Evolutionary conservation across 2,797 vertebrate genomes (phyloP).

Genomic region (Tokudaia muenninki): DNA sequence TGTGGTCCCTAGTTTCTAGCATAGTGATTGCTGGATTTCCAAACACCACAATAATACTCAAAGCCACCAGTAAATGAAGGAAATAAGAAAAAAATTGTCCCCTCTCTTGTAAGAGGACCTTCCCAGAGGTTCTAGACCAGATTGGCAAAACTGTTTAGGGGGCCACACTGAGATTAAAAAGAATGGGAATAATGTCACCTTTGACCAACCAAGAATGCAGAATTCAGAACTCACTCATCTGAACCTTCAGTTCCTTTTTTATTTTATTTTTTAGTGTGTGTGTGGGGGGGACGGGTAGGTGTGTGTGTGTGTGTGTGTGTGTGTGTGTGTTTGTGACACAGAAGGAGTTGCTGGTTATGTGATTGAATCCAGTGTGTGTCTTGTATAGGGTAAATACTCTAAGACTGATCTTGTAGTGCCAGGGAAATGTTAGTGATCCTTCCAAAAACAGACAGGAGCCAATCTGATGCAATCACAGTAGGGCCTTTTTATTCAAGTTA

Average conservation of each 20-base stretch:
- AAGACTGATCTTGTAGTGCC: not conserved
- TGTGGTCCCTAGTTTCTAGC: not conserved
- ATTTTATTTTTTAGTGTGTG: not conserved
- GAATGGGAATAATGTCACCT: not conserved
- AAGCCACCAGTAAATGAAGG: not conserved
- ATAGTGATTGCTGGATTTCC: not conserved
- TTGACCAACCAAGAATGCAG: not conserved
- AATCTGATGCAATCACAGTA: too few species aligned
- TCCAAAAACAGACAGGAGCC: too few species aligned
- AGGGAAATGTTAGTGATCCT: not conserved
- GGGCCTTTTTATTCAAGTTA: too few species aligned
- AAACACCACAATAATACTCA: not conserved
- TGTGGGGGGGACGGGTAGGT: too few species aligned
- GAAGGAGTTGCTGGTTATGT: not conserved
- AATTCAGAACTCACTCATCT: not conserved
- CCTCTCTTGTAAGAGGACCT: not conserved
- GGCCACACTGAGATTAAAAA: not conserved
- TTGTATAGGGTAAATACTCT: not conserved
- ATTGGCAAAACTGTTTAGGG: not conserved
- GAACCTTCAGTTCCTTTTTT: not conserved
- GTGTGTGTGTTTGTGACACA: not conserved
- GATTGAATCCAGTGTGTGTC: not conserved
- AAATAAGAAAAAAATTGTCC: not conserved
- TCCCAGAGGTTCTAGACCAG: not conserved
- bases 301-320: not conserved